phyloP scores from a whole-genome alignment of 2,797 vertebrate genomes.

The Halcyon leucocephala region DNA sequence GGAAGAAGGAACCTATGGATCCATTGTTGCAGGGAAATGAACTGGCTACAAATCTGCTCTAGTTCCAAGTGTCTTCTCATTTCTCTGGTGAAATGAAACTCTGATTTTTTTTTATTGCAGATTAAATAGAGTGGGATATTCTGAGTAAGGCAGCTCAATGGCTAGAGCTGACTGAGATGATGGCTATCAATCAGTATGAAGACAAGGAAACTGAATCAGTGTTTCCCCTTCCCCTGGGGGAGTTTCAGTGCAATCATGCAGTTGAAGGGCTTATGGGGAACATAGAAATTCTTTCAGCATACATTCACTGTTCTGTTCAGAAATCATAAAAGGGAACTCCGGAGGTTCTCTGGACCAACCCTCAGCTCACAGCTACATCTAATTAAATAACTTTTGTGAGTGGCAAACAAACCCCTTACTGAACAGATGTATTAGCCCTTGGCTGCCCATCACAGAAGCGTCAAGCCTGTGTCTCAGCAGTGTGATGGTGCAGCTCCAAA shows the following conservation, averaged over 20 bases:
- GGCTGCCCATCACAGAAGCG: not conserved
- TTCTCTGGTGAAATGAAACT: not conserved
- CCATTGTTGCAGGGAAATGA: not conserved
- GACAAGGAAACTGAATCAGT: not conserved
- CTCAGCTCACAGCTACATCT: not conserved
- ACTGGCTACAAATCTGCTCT: not conserved
- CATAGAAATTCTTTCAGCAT: not conserved
- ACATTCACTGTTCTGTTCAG: not conserved
- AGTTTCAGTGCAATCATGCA: not conserved
- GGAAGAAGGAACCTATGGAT: accelerated
- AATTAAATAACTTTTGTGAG: not conserved
- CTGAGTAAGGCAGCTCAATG: not conserved
- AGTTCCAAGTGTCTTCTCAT: not conserved
- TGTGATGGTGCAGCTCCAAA: not conserved
- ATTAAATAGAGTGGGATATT: not conserved
- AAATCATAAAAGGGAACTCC: not conserved
- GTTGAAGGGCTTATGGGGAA: not conserved
- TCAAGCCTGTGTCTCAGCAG: not conserved
- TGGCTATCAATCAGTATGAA: not conserved
- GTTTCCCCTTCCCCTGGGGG: not conserved
- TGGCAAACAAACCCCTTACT: not conserved
- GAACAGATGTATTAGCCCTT: not conserved
- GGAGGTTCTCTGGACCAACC: not conserved
- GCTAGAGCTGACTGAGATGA: not conserved
- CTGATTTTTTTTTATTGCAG: not conserved